A percentile compares a stretch with the other conserved stretches of the same genome.
Conservation (phyloP, 2,797 vertebrate genomes). For the Acanthurus tractus region DNA sequence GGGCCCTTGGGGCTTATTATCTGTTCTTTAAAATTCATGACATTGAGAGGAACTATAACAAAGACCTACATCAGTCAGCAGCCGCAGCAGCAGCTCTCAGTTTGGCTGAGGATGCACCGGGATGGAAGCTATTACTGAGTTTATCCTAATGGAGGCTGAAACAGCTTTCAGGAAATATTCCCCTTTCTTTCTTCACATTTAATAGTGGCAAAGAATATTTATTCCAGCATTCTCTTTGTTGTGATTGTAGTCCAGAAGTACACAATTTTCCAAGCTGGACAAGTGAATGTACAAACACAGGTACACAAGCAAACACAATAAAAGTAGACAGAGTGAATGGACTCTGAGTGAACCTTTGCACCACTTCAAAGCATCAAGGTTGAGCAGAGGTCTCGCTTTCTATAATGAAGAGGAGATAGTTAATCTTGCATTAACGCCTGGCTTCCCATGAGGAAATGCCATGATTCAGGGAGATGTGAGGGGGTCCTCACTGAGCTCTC, state of each 20-base stretch:
- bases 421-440: conserved; percentile 78
- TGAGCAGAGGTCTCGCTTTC: conserved; percentile 68
- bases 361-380: conserved; percentile 74
- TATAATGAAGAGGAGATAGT: conserved; percentile 79
- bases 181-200: conserved; percentile 31
- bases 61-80: conserved; percentile 63
- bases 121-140: conserved; percentile 51
- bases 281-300: not conserved
- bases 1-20: conserved; percentile 79
- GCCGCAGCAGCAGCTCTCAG: conserved; percentile 35
- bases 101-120: conserved; percentile 41
- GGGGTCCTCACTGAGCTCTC: conserved; percentile 46
- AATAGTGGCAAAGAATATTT: conserved; percentile 38
- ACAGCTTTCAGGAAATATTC: conserved; percentile 41
- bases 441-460: conserved; percentile 66
- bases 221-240: conserved; percentile 29
- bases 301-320: conserved; percentile 17
- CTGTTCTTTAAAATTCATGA: conserved; percentile 81
- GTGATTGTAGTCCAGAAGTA: conserved; percentile 29
- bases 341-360: conserved; percentile 72
- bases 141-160: conserved; percentile 55
- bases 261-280: conserved; percentile 14
- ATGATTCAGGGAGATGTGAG: conserved; percentile 60
- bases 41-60: conserved; percentile 74
- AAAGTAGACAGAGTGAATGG: conserved; percentile 56